Conservation (phyloP, 2,797 vertebrate genomes). For the Neosalanx taihuensis region DNA sequence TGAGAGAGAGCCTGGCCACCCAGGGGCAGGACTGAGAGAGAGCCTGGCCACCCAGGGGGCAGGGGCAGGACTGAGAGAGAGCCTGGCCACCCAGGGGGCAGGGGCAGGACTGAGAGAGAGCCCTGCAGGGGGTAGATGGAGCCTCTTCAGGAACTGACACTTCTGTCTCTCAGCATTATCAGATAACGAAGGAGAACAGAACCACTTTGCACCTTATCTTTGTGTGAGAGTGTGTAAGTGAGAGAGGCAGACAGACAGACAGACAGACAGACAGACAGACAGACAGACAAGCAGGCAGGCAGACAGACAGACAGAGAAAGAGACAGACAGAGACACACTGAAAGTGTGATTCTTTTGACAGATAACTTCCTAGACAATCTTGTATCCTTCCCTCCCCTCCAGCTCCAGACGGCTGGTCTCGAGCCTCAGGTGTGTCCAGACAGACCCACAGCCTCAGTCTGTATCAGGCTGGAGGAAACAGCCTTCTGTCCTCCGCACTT, state of each 20-base stretch:
- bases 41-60: too few species aligned
- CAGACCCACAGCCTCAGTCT: slow-evolving; percentile 33
- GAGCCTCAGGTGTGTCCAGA: slow-evolving; percentile 29
- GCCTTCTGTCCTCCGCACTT: slow-evolving; percentile 41
- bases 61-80: background rate
- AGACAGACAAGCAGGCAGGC: background rate
- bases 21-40: background rate
- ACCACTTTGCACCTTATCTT: background rate
- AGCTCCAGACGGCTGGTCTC: slow-evolving; percentile 21
- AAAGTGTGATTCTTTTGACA: slow-evolving; percentile 19
- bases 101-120: background rate
- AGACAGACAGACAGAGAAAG: background rate
- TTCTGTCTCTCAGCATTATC: background rate
- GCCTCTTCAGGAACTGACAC: background rate
- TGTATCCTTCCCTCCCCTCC: slow-evolving; percentile 17
- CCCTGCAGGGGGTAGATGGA: too few species aligned
- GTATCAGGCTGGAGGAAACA: slow-evolving; percentile 50
- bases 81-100: too few species aligned
- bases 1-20: background rate
- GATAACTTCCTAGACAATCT: background rate
- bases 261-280: background rate
- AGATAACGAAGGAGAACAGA: background rate
- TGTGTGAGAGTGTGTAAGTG: background rate
- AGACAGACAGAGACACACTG: slow-evolving; percentile 12
- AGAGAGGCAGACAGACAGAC: background rate